Percentiles rank a stretch among this genome's conserved stretches.
Evolutionary conservation across 2,888 invertebrate species (phyloP).

Genomic region (Caenorhabditis panamensis): DNA sequence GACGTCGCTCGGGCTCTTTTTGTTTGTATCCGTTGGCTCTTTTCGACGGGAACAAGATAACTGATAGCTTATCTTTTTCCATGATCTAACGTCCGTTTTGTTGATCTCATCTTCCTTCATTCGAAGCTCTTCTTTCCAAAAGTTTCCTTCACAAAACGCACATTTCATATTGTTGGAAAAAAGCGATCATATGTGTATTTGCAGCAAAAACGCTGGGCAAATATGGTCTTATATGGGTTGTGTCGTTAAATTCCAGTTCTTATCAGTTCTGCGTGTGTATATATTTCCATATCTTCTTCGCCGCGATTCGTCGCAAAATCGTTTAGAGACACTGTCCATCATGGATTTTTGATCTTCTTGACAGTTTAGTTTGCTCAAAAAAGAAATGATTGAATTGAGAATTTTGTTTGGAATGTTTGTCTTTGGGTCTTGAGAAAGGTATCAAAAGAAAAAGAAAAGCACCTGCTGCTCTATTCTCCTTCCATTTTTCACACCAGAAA

Average conservation of each 20-base stretch:
- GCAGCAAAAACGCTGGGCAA: slow-evolving; percentile 26
- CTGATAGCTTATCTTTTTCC: background rate
- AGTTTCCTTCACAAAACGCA: background rate
- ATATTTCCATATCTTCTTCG: background rate
- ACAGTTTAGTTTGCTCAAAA: background rate
- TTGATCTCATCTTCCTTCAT: background rate
- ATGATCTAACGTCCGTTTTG: background rate
- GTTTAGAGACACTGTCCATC: slow-evolving; percentile 11
- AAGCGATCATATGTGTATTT: slow-evolving; percentile 13
- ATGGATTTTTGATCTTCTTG: slow-evolving; percentile 28
- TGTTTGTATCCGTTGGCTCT: slow-evolving; percentile 1
- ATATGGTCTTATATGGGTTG: slow-evolving; percentile 31
- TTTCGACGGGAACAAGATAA: background rate
- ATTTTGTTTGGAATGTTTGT: background rate
- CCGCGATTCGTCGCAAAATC: background rate
- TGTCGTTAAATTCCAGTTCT: slow-evolving; percentile 46
- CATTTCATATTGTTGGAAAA: background rate
- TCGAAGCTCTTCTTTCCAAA: background rate
- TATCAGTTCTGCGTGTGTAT: slow-evolving; percentile 25
- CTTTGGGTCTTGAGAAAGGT: background rate
- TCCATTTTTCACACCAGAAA: background rate
- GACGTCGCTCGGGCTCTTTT: background rate
- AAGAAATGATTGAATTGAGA: background rate
- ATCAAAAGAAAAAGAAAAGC: slow-evolving; percentile 3
- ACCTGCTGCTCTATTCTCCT: background rate